A percentile compares a stretch with the other conserved stretches of the same genome.
Conservation (phyloP, 2,113 vertebrate genomes). For the Mugil cephalus region DNA sequence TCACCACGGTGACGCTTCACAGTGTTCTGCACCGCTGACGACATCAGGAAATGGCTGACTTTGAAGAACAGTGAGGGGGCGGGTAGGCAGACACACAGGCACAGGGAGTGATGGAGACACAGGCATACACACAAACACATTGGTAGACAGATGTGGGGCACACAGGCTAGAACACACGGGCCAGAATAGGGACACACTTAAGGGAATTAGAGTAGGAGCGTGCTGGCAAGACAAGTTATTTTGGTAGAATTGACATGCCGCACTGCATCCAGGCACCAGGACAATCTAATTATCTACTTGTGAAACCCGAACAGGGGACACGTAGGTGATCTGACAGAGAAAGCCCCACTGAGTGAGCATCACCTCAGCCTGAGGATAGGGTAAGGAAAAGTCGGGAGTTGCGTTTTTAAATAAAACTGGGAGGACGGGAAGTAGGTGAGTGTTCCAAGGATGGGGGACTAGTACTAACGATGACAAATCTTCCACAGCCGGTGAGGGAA, state of each 20-base stretch:
- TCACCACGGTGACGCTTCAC: slow-evolving; percentile 66
- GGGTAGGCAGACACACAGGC: slow-evolving; percentile 23
- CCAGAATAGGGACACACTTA: slow-evolving; percentile 54
- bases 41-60: slow-evolving; percentile 68
- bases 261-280: slow-evolving; percentile 65
- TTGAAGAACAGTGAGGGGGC: slow-evolving; percentile 49
- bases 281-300: slow-evolving; percentile 73
- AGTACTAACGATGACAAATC: slow-evolving; percentile 27
- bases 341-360: slow-evolving; percentile 7
- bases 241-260: slow-evolving; percentile 70
- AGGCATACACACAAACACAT: slow-evolving; percentile 29
- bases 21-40: slow-evolving; percentile 65
- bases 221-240: slow-evolving; percentile 72
- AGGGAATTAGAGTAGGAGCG: slow-evolving; percentile 60
- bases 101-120: slow-evolving; percentile 39
- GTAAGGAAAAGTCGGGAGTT: slow-evolving; percentile 7
- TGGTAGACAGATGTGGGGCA: slow-evolving; percentile 43
- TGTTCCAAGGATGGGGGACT: slow-evolving; percentile 4
- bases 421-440: not conserved
- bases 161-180: slow-evolving; percentile 3
- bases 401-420: slow-evolving; percentile 32
- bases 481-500: slow-evolving; percentile 25
- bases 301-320: slow-evolving; percentile 42
- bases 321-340: slow-evolving; percentile 32
- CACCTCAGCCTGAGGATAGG: slow-evolving; percentile 20